These are phyloP conservation scores for Thaleichthys pacificus DNA, from an alignment of 2,797 vertebrate species.

Conservation along the genomic window DNA sequence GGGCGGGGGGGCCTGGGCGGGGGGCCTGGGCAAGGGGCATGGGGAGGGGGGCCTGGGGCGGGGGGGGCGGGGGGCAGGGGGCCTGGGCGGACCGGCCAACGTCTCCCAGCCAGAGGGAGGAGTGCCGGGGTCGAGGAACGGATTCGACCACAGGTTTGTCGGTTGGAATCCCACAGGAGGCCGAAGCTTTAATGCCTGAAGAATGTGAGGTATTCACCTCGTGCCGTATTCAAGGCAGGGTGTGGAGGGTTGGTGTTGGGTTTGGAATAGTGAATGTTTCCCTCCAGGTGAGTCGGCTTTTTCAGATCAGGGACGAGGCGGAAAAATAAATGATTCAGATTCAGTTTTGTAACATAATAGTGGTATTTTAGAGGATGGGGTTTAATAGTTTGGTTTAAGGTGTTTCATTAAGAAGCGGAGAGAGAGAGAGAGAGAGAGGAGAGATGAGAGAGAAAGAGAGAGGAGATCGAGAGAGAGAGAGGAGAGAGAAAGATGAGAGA, in stretches of 20 bases:
- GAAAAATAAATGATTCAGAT: neutral
- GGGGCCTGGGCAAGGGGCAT: no score
- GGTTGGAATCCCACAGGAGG: neutral
- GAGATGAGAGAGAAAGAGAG: no score
- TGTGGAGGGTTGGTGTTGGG: constrained; percentile 1
- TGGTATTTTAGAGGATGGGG: no score
- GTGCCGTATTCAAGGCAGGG: neutral
- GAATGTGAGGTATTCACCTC: constrained; percentile 1
- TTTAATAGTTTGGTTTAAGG: no score
- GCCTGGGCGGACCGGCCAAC: constrained; percentile 7
- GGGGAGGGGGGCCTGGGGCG: no score
- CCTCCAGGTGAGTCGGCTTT: neutral
- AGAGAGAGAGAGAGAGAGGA: no score
- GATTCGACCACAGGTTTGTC: no score
- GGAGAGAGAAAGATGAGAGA: no score
- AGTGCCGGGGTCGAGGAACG: constrained; percentile 26
- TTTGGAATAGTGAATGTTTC: neutral
- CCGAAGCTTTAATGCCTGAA: constrained; percentile 6
- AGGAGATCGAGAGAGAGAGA: no score
- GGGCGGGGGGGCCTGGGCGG: no score
- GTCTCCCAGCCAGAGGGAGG: constrained; percentile 6
- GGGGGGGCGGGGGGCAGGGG: constrained; percentile 43
- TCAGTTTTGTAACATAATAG: neutral
- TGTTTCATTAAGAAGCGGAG: no score
- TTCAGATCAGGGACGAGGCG: no score